Conservation (phyloP, 2,797 vertebrate genomes). For the Pangasius djambal region DNA sequence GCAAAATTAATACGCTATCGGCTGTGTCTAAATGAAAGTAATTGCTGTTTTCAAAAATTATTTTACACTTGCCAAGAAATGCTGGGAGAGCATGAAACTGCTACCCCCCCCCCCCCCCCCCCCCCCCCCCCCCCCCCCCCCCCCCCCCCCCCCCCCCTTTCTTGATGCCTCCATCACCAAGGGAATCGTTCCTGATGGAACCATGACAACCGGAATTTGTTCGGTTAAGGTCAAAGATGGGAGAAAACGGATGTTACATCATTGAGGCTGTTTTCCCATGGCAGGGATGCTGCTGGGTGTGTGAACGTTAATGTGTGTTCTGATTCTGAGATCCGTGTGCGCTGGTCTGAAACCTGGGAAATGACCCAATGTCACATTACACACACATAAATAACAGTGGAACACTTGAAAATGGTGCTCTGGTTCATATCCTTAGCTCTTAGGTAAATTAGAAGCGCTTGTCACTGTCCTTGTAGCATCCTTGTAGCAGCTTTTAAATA, state of each 20-base stretch:
- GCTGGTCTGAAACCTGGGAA: neutral
- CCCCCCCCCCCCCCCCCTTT: neutral
- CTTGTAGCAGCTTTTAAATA: conserved; percentile 1
- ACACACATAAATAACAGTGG: neutral
- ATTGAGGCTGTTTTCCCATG: neutral
- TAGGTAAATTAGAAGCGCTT: neutral
- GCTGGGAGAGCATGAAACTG: conserved; percentile 45
- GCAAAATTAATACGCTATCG: conserved; percentile 68
- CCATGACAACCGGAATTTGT: conserved; percentile 79
- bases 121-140: neutral
- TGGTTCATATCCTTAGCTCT: neutral
- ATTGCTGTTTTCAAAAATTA: conserved; percentile 62
- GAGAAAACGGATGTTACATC: conserved; percentile 61
- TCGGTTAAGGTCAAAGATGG: conserved; percentile 64
- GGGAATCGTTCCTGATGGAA: conserved; percentile 72
- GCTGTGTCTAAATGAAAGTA: conserved; percentile 66
- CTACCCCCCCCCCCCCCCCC: neutral
- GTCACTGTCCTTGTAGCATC: neutral
- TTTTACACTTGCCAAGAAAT: conserved; percentile 53
- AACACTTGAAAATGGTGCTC: neutral
- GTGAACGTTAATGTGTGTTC: neutral
- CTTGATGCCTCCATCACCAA: conserved; percentile 55
- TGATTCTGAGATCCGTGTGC: neutral
- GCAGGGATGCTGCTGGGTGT: conserved; percentile 3
- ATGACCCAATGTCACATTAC: neutral